Conservation (phyloP, 2,888 invertebrate genomes). For the Hirtodrosophila duncani region DNA sequence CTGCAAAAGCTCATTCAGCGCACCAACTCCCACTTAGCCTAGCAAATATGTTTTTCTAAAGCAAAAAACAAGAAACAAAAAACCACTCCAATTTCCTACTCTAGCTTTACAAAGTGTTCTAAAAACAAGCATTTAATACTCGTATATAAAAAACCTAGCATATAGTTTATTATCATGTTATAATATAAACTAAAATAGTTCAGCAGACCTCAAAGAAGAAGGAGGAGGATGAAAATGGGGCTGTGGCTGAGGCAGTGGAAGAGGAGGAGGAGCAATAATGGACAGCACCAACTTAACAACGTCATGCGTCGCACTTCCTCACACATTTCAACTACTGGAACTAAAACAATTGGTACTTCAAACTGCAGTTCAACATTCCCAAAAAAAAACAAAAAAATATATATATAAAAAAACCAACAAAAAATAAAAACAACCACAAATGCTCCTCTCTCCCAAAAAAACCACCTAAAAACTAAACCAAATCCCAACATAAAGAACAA, state of each 20-base stretch:
- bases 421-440: slow-evolving; percentile 46
- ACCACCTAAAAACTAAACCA: too few species aligned
- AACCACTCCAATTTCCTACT: slow-evolving; percentile 14
- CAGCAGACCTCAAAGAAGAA: slow-evolving; percentile 13
- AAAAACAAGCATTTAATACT: slow-evolving; percentile 23
- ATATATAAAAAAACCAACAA: slow-evolving; percentile 45
- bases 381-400: slow-evolving; percentile 28
- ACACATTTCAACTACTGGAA: slow-evolving; percentile 32
- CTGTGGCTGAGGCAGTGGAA: not conserved
- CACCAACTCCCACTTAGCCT: slow-evolving; percentile 16
- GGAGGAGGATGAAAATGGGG: slow-evolving; percentile 6
- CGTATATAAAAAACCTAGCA: slow-evolving; percentile 20
- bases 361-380: slow-evolving; percentile 61
- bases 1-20: slow-evolving; percentile 21
- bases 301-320: slow-evolving; percentile 37
- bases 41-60: slow-evolving; percentile 18
- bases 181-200: slow-evolving; percentile 20
- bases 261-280: slow-evolving; percentile 40
- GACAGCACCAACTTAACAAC: slow-evolving; percentile 42
- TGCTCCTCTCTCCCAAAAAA: slow-evolving; percentile 37
- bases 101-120: slow-evolving; percentile 24
- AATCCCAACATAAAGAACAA: slow-evolving; percentile 30
- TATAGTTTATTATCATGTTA: slow-evolving; percentile 24
- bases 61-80: too few species aligned
- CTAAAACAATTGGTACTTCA: slow-evolving; percentile 57